Evolutionary conservation across 2,888 invertebrate genomes (phyloP).

Genomic region (Ormia ochracea): DNA sequence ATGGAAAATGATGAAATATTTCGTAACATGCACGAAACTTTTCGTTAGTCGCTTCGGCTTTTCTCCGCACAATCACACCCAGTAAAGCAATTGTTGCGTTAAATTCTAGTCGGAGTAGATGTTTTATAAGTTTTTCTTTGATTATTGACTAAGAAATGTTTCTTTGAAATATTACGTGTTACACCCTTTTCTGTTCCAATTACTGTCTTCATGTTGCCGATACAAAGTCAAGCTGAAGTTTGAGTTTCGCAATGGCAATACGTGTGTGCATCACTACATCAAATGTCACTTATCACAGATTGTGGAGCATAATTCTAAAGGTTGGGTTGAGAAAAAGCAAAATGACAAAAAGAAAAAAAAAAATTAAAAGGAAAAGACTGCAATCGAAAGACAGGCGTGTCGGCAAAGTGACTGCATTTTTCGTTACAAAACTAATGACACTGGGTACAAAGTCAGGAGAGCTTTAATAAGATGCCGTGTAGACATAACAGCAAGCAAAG

Average conservation of each 20-base stretch:
- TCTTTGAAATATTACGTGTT: background rate
- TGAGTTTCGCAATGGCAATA: background rate
- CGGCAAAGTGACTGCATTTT: constrained; percentile 40
- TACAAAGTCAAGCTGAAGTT: constrained; percentile 1
- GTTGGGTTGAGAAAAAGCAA: background rate
- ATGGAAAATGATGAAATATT: too few relatives aligned
- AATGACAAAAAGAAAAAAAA: background rate
- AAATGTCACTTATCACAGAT: constrained; percentile 34
- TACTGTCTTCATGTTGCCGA: background rate
- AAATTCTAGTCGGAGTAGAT: too few relatives aligned
- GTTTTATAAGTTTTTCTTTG: background rate
- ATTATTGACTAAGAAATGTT: background rate
- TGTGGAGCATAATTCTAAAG: constrained; percentile 23
- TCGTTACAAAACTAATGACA: constrained; percentile 34
- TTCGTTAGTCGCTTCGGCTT: too few relatives aligned
- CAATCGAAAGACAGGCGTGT: constrained; percentile 39
- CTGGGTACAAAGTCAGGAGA: constrained; percentile 6
- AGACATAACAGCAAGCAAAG: constrained; percentile 32
- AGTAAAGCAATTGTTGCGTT: too few relatives aligned
- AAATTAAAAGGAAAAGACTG: background rate
- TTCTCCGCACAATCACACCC: too few relatives aligned
- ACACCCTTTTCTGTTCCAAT: background rate
- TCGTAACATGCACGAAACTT: too few relatives aligned
- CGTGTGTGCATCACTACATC: background rate
- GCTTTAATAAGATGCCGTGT: background rate